Evolutionary conservation across 1,140 invertebrate genomes (phyloP).

Genomic region (Ctenoplectra terminalis): DNA sequence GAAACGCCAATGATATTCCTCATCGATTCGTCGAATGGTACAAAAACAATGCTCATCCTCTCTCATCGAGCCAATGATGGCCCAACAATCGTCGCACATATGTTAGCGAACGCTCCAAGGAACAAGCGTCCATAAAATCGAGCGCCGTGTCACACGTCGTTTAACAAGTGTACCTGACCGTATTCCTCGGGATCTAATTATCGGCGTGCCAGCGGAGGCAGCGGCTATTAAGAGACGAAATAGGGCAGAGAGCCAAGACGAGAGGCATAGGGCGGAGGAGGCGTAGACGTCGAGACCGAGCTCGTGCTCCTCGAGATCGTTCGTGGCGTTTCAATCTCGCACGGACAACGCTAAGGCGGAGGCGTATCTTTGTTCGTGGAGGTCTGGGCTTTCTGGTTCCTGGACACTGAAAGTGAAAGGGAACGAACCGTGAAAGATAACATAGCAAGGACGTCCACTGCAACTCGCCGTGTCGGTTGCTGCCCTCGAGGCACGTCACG

Average conservation of each 20-base stretch:
- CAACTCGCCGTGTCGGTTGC: constrained; percentile 75
- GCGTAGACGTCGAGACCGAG: neutral
- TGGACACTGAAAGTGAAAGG: constrained; percentile 82
- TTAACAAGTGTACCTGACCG: neutral
- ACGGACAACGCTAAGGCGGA: constrained; percentile 51
- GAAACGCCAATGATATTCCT: no score
- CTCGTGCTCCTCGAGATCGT: constrained; percentile 2
- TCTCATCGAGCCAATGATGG: no score
- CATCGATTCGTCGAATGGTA: no score
- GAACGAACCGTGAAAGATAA: constrained; percentile 80
- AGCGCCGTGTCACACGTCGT: neutral
- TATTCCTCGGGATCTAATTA: neutral
- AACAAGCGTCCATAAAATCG: neutral
- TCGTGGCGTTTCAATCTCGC: constrained; percentile 22
- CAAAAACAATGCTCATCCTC: no score
- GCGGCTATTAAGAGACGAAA: constrained; percentile 28
- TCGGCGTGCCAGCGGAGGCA: neutral
- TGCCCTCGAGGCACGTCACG: constrained; percentile 75
- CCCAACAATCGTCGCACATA: neutral
- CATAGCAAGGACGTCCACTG: constrained; percentile 83
- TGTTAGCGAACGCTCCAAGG: neutral
- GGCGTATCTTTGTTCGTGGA: constrained; percentile 72
- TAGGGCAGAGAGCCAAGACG: constrained; percentile 35
- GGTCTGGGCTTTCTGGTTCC: constrained; percentile 80
- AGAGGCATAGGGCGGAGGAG: neutral